Conservation (phyloP, 2,113 vertebrate genomes). For the Neogale vison region DNA sequence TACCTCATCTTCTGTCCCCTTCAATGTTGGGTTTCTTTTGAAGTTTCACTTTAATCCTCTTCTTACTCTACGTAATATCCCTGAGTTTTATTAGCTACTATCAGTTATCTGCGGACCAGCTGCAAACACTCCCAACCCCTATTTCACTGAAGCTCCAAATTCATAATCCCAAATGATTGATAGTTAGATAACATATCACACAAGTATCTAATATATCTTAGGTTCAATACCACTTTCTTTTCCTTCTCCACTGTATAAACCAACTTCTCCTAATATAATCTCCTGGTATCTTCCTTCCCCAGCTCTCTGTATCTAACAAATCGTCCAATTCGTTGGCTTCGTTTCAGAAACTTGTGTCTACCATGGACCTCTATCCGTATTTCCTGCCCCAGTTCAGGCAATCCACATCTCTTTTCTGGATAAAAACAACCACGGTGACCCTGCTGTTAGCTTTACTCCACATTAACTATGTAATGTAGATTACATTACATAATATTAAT, state of each 20-base stretch:
- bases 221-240: not conserved
- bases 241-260: not conserved
- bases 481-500: too few relatives aligned
- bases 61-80: not conserved
- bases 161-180: not conserved
- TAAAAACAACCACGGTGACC: not conserved
- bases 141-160: not conserved
- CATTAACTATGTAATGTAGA: not conserved
- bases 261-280: not conserved
- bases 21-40: not conserved
- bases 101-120: not conserved
- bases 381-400: not conserved
- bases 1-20: not conserved
- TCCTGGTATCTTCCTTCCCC: not conserved
- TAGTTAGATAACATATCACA: not conserved
- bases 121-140: not conserved
- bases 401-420: not conserved
- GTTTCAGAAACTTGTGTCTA: not conserved
- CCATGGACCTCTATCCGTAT: not conserved
- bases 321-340: not conserved
- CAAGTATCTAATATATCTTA: not conserved
- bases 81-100: not conserved
- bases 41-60: not conserved
- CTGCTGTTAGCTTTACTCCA: not conserved
- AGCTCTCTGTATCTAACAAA: not conserved